Evolutionary conservation across 2,888 invertebrate species (phyloP).

Genomic region (Eupithecia vulgata): DNA sequence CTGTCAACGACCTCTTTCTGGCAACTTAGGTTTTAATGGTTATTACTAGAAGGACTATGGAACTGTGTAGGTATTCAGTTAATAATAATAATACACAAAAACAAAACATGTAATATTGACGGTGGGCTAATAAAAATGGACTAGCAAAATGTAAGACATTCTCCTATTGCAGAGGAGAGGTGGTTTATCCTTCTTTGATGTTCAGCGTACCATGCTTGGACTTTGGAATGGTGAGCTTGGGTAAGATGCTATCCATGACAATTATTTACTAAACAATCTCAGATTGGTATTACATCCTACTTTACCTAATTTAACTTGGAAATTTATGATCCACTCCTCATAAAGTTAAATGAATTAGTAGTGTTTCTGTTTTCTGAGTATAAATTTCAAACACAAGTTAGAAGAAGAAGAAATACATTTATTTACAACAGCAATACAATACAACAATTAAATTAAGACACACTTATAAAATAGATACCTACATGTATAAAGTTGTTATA

Average conservation of each 20-base stretch:
- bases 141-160: background rate
- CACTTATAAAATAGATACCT: too few relatives aligned
- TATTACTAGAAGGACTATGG: background rate
- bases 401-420: too few relatives aligned
- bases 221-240: constrained; percentile 84
- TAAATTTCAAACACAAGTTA: background rate
- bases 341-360: background rate
- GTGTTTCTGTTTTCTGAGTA: background rate
- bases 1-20: background rate
- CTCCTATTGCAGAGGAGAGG: constrained; percentile 79
- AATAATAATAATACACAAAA: too few relatives aligned
- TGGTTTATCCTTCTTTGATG: constrained; percentile 84
- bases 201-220: constrained; percentile 81
- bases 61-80: background rate
- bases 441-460: too few relatives aligned
- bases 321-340: background rate
- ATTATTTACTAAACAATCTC: background rate
- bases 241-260: constrained; percentile 64
- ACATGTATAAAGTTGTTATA: too few relatives aligned
- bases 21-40: background rate
- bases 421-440: too few relatives aligned
- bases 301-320: background rate
- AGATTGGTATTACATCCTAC: background rate
- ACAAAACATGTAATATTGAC: background rate
- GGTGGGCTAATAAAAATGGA: background rate